phyloP scores from a whole-genome alignment of 30 jellyfish, hydroid and myxozoan species.

The Pelagia noctiluca region DNA sequence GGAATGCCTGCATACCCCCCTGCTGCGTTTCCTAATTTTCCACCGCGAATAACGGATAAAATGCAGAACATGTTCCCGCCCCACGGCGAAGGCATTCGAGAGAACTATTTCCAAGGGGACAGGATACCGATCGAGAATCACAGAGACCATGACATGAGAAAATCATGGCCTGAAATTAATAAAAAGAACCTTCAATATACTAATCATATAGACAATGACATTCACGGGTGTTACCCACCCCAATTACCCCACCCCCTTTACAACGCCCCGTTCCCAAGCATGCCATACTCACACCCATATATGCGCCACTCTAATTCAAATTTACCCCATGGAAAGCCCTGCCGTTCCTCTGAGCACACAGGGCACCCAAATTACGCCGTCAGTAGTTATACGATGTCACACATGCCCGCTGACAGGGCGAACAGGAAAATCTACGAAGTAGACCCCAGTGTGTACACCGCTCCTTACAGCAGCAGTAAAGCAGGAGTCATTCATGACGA shows the following conservation, averaged over 20 bases:
- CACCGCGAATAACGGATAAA: constrained; percentile 33
- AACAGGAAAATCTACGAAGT: constrained; percentile 43
- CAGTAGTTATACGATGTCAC: constrained; percentile 47
- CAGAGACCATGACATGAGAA: constrained; percentile 5
- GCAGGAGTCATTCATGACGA: too few species aligned
- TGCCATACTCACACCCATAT: constrained; percentile 51
- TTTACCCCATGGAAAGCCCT: constrained; percentile 37
- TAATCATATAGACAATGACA: not conserved
- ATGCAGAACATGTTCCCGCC: constrained; percentile 7
- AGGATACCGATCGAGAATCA: constrained; percentile 6
- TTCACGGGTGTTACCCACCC: constrained; percentile 11
- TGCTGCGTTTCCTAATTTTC: constrained; percentile 33
- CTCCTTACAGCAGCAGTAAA: not conserved
- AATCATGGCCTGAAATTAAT: not conserved
- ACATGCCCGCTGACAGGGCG: constrained; percentile 40
- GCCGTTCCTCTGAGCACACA: constrained; percentile 64
- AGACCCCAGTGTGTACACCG: constrained; percentile 16
- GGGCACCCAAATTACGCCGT: constrained; percentile 56
- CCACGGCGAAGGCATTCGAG: not conserved
- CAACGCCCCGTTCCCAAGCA: constrained; percentile 39
- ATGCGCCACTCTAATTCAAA: constrained; percentile 39
- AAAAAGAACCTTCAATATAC: not conserved
- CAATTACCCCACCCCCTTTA: constrained; percentile 39
- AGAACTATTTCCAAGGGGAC: not conserved
- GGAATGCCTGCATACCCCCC: constrained; percentile 26